Conservation (phyloP, 2,797 vertebrate species). For the Lepus oiostolus region DNA sequence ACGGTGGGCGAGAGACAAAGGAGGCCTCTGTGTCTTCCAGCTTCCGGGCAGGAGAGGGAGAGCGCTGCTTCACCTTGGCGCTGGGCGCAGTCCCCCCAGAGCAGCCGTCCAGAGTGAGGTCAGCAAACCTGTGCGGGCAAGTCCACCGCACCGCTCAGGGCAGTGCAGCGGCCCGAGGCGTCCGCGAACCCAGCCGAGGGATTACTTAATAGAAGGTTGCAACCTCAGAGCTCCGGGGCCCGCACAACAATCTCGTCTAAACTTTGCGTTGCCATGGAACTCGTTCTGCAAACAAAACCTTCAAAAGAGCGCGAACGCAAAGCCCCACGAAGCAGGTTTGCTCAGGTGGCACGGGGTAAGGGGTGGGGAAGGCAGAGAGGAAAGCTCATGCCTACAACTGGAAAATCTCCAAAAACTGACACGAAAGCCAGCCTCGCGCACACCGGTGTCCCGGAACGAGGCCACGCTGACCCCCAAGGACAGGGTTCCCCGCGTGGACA, state of each 20-base stretch:
- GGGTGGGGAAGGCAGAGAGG: not conserved
- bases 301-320: not conserved
- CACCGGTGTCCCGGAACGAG: not conserved
- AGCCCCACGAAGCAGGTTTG: not conserved
- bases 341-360: not conserved
- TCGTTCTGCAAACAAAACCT: constrained; percentile 61
- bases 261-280: constrained; percentile 52
- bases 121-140: constrained; percentile 50
- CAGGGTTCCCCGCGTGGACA: not conserved
- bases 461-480: constrained; percentile 27
- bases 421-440: constrained; percentile 31
- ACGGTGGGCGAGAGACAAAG: not conserved
- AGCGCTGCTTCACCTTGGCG: not conserved
- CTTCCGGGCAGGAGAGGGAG: not conserved
- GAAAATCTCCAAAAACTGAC: not conserved
- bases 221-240: constrained; percentile 11
- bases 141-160: not conserved
- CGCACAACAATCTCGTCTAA: constrained; percentile 22
- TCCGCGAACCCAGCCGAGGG: not conserved
- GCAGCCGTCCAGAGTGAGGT: constrained; percentile 33
- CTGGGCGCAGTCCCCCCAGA: not conserved
- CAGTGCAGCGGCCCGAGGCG: not conserved
- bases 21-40: not conserved
- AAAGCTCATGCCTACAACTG: constrained; percentile 19
- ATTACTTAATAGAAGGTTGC: constrained; percentile 33